Percentiles rank a stretch among this genome's conserved stretches.
Evolutionary conservation across 2,888 invertebrate genomes (phyloP).

Genomic region (Tethea ocularis): DNA sequence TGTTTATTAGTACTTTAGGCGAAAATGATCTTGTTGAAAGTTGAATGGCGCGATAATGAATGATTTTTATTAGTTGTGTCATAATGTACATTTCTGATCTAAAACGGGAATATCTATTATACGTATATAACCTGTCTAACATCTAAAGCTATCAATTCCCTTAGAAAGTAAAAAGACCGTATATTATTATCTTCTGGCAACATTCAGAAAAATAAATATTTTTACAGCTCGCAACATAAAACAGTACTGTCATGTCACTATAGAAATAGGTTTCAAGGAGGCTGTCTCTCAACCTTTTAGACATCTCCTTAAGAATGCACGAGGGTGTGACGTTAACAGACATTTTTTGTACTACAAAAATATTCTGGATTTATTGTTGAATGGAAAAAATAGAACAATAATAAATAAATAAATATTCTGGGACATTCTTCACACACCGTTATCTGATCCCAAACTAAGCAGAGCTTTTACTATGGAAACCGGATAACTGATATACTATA

Average conservation of each 20-base stretch:
- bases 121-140: background rate
- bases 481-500: too few species aligned
- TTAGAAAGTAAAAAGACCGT: background rate
- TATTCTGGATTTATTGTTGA: background rate
- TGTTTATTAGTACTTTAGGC: too few species aligned
- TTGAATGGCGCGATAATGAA: too few species aligned
- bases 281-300: conserved; percentile 5
- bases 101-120: too few species aligned
- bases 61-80: too few species aligned
- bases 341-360: background rate
- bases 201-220: background rate
- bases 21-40: too few species aligned
- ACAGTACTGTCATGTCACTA: conserved; percentile 9
- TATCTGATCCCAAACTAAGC: background rate
- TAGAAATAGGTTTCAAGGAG: conserved; percentile 5
- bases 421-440: too few species aligned
- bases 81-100: too few species aligned
- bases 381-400: conserved; percentile 1
- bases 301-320: conserved; percentile 6
- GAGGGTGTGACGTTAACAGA: background rate
- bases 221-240: conserved; percentile 14
- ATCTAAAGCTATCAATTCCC: background rate
- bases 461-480: too few species aligned
- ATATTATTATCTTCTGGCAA: background rate
- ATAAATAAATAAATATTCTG: background rate